Evolutionary conservation across 2,797 vertebrate species (phyloP).

Genomic region (Psittacula echo): DNA sequence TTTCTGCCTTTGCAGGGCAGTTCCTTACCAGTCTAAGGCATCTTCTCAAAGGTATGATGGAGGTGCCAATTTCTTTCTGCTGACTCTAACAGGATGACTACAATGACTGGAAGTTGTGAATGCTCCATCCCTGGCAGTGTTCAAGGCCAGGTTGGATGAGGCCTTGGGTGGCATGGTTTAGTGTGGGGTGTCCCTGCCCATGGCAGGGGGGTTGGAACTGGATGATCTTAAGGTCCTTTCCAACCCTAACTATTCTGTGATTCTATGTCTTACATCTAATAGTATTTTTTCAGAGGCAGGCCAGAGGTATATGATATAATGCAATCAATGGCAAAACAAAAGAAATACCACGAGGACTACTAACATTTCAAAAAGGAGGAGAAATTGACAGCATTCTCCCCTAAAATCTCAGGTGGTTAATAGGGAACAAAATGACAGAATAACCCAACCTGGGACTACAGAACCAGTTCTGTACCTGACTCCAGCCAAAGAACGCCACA

Average conservation of each 20-base stretch:
- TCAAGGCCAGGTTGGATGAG: too few relatives aligned
- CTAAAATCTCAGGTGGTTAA: neutral
- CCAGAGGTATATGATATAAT: neutral
- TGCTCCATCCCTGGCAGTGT: too few relatives aligned
- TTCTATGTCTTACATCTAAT: neutral
- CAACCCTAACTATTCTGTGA: too few relatives aligned
- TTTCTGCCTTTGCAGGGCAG: neutral
- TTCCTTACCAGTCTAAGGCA: neutral
- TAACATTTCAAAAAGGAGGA: neutral
- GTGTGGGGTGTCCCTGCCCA: too few relatives aligned
- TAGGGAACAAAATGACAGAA: neutral
- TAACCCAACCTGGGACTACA: neutral
- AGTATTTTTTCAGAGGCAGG: neutral
- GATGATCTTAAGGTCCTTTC: too few relatives aligned
- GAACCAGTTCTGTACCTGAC: neutral
- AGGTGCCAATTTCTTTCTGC: neutral
- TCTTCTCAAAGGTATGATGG: neutral
- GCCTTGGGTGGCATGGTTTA: too few relatives aligned
- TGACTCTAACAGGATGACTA: neutral
- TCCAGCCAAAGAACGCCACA: neutral
- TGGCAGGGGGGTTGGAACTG: too few relatives aligned
- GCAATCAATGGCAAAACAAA: neutral
- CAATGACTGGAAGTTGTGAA: neutral
- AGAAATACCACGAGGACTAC: neutral
- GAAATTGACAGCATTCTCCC: neutral